Evolutionary conservation across 2,888 invertebrate species (phyloP), one percentile per base, ranked within the genome.

Genomic region (Tinea semifulvella): DNA sequence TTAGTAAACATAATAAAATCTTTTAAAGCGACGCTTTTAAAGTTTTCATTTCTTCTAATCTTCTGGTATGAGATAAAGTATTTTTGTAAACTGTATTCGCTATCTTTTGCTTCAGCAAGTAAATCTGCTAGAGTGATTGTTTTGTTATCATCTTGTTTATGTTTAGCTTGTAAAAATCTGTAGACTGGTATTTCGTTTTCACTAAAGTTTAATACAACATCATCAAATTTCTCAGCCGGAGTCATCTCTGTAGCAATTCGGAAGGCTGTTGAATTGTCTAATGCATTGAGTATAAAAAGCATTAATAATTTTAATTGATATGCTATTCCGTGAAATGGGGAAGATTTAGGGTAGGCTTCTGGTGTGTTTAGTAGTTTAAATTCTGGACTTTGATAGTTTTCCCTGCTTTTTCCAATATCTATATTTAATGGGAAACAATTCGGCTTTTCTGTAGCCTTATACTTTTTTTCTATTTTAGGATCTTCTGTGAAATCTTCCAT

Each of bases 231-330:
- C 6, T 31, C 31, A 8, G 31, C 31, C 6, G n/a, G 4, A n/a
- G 7, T 11, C 31, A 31, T 31, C 11, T 31, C 31, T 31, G 31
- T 31, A 10, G 31, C 31, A 5, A 31, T 11, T 10, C 31, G 13
- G 11, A 31, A 31, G 4, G 31, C 4, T 10, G 7, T 11, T 7
- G 7, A 10, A 4, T 11, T 11, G 11, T 31, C 31, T 31, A 31
- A n/a, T 5, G n/a, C 6, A 31, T 11, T 7, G 4, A n/a, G 5
- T 11, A 31, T 7, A 31, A 31, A 31, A 7, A 31, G 13, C 31
- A 31, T 31, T 31, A 31, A 31, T 31, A 31, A 31, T 11, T 31
- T 31, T 11, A 31, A 11, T 11, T 31, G 31, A n/a, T 31, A 31
- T 31, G 13, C 13, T 7, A 11, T 31, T 31, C 31, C 31, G 11